These are phyloP conservation scores for Apotomis turbidana DNA, from an alignment of 2,888 invertebrate species.

Conservation along the genomic window DNA sequence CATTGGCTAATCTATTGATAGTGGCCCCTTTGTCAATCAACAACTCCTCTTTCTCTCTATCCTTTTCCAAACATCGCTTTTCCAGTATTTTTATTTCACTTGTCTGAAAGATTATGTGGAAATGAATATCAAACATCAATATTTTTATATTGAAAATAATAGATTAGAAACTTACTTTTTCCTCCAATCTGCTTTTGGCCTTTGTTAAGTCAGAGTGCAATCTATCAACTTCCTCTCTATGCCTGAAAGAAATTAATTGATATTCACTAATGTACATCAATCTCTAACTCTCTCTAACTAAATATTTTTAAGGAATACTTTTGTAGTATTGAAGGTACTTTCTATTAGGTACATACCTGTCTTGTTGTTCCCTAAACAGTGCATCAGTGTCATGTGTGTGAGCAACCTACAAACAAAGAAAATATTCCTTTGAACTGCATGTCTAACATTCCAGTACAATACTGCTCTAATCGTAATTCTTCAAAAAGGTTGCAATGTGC, in stretches of 20 bases:
- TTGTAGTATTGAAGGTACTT: neutral
- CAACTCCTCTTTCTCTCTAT: slow-evolving; percentile 84
- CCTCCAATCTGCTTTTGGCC: slow-evolving; percentile 79
- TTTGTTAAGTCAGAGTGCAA: slow-evolving; percentile 82
- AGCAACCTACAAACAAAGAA: slow-evolving; percentile 63
- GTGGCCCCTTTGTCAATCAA: slow-evolving; percentile 85
- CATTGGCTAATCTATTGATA: slow-evolving; percentile 85
- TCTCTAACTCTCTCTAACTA: neutral
- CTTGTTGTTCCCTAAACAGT: slow-evolving; percentile 78
- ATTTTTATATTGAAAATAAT: too few species aligned
- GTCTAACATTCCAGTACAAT: neutral
- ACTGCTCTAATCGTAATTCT: too few species aligned
- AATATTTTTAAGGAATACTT: neutral
- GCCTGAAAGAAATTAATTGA: slow-evolving; percentile 58
- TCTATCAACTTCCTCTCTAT: slow-evolving; percentile 80
- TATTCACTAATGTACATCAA: neutral
- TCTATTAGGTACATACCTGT: slow-evolving; percentile 59
- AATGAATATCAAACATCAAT: neutral
- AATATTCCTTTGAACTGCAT: slow-evolving; percentile 1
- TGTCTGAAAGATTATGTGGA: slow-evolving; percentile 55
- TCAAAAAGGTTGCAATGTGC: too few species aligned
- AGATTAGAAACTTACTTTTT: slow-evolving; percentile 69
- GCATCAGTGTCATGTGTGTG: slow-evolving; percentile 77
- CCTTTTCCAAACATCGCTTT: slow-evolving; percentile 81
- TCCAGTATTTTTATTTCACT: slow-evolving; percentile 82